Conservation (phyloP, 64 coral and sea anemone genomes). For the Actinia equina region DNA sequence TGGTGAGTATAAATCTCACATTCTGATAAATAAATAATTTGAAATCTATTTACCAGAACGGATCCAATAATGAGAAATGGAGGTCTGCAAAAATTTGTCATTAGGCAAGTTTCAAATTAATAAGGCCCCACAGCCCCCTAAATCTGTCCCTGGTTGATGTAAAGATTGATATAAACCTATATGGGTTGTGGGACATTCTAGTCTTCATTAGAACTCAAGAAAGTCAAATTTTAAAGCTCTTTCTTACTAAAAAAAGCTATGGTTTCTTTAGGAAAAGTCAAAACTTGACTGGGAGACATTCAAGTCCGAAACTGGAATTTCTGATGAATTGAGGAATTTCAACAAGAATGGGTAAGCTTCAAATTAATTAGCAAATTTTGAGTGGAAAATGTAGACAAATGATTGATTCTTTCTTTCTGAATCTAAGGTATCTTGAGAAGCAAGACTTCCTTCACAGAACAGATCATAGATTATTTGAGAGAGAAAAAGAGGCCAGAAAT, state of each 20-base stretch:
- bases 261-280: conserved; percentile 72
- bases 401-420: not conserved
- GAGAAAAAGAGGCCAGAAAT: conserved; percentile 49
- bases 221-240: not conserved
- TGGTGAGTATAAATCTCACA: not conserved
- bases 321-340: conserved; percentile 62
- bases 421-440: conserved; percentile 71
- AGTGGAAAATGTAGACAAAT: not conserved
- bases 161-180: not conserved
- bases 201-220: too few relatives aligned
- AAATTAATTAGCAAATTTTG: not conserved
- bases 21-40: too few relatives aligned
- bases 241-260: not conserved
- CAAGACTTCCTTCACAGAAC: conserved; percentile 89
- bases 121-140: too few relatives aligned
- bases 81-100: too few relatives aligned
- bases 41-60: too few relatives aligned
- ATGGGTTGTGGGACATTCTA: not conserved
- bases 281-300: conserved; percentile 69
- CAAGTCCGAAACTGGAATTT: conserved; percentile 74
- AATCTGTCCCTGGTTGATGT: too few relatives aligned
- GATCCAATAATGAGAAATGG: too few relatives aligned
- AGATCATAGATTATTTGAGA: conserved; percentile 83
- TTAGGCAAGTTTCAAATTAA: too few relatives aligned
- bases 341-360: conserved; percentile 83